These are phyloP conservation scores for Salmo trutta DNA, from an alignment of 2,797 vertebrate species.

Conservation along the genomic window DNA sequence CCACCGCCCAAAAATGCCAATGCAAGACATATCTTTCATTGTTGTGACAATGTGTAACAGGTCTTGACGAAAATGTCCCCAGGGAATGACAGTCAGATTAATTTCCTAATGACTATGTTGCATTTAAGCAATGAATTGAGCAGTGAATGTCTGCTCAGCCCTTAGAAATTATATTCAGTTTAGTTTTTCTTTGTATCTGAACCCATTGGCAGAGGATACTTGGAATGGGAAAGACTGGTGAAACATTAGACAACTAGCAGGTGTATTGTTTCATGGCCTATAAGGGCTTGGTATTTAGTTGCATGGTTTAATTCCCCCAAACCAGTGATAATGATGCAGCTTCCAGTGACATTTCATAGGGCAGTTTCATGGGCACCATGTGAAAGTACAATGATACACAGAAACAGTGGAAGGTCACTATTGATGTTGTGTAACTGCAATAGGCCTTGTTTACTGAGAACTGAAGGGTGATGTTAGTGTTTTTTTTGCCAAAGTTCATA, in stretches of 20 bases:
- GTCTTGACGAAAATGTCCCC: too few relatives aligned
- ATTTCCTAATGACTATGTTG: too few relatives aligned
- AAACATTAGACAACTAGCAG: background rate
- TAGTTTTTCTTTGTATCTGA: too few relatives aligned
- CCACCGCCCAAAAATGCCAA: too few relatives aligned
- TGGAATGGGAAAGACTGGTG: background rate
- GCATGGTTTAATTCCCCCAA: background rate
- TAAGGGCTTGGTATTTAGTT: background rate
- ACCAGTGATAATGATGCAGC: too few relatives aligned
- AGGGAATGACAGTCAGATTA: too few relatives aligned
- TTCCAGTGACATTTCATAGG: background rate
- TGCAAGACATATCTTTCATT: too few relatives aligned
- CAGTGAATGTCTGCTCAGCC: too few relatives aligned
- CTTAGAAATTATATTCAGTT: too few relatives aligned
- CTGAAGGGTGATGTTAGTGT: background rate
- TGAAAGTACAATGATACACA: background rate
- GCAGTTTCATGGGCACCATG: background rate
- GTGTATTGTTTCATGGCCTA: background rate
- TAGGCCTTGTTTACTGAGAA: background rate
- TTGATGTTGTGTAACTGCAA: background rate
- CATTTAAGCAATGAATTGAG: too few relatives aligned
- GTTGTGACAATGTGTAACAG: too few relatives aligned
- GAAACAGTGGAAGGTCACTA: background rate
- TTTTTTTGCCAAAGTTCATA: conserved; percentile 80
- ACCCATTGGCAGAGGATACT: too few relatives aligned